Conservation (phyloP, 2,113 vertebrate species). For the Campylomormyrus numenius region DNA sequence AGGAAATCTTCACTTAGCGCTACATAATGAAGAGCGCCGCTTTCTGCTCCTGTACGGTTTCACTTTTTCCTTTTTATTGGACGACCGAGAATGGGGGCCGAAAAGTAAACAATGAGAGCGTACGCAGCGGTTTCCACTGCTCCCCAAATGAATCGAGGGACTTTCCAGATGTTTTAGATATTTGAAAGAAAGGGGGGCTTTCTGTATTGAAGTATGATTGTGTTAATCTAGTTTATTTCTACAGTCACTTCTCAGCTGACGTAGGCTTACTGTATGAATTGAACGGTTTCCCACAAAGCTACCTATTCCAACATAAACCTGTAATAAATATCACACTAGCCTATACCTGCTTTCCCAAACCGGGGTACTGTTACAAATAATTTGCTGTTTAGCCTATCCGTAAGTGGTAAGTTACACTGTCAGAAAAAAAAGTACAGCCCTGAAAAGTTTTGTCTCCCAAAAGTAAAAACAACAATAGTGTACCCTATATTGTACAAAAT, state of each 20-base stretch:
- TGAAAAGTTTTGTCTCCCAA: neutral
- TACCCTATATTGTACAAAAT: neutral
- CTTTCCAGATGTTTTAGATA: constrained; percentile 56
- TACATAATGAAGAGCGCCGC: constrained; percentile 55
- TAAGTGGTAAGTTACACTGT: neutral
- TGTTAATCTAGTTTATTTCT: constrained; percentile 4
- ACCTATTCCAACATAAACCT: constrained; percentile 2
- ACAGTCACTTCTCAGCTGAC: constrained; percentile 18
- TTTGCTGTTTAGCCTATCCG: neutral
- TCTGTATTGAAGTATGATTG: constrained; percentile 31
- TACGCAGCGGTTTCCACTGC: constrained; percentile 45
- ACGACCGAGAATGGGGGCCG: constrained; percentile 47
- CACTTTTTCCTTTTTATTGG: constrained; percentile 46
- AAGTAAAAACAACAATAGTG: neutral
- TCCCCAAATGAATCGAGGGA: constrained; percentile 51
- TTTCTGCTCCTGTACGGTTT: constrained; percentile 47
- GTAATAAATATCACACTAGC: constrained; percentile 13
- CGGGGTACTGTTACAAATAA: neutral
- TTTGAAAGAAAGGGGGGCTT: constrained; percentile 41
- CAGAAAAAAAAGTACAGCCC: neutral
- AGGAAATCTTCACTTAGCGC: constrained; percentile 58
- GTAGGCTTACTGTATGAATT: neutral
- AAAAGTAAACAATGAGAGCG: constrained; percentile 59
- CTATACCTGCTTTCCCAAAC: neutral
- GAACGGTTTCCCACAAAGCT: neutral